Base-by-base conservation (phyloP, 92 coral and sea anemone species). In the Epizoanthus rinbou region DNA sequence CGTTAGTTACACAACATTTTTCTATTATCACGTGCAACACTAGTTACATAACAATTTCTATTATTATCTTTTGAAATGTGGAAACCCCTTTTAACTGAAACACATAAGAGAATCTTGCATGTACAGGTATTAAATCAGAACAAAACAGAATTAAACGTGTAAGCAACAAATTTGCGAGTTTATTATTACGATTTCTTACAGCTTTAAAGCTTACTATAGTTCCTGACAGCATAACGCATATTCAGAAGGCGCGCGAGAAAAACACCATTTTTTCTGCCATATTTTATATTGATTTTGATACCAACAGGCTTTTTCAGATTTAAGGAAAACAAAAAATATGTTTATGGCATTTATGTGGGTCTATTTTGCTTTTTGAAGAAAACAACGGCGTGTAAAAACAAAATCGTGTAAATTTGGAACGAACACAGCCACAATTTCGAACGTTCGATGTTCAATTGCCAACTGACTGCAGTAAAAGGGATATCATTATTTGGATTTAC, bases 211-310 rank as follows among this genome's bases (percentile, higher is more conserved):
- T n/a, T n/a, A n/a, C 43, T 37, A 57, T 64, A 64, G 69, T n/a
- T 64, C 69, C 69, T 64, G 76, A 72, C 76, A 4, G 76, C 76
- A 70, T 41, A 70, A 70, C 75, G 75, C 75, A 70, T 70, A 70
- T 70, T 70, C 75, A 70, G 57, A 70, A 70, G 75, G 75, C 75
- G 75, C 75, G 75, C 75, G 75, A 70, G 75, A 70, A 70, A 70
- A 70, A 70, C 75, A 17, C 75, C 11, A 70, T 70, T 70, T 70
- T 70, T 70, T 70, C 75, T 70, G 75, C 75, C 75, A 70, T 70
- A 70, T 70, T 70, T 70, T 70, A 70, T 70, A 70, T 41, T 70
- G 56, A 70, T 70, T 41, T 39, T 70, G 75, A 70, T 70, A 70
- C 75, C 75, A 70, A 39, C 57, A 8, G 19, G 56, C 75, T 70